Percentiles rank a stretch among this genome's conserved stretches.
phyloP scores from a whole-genome alignment of 2,113 vertebrate species.

The Alethe castanea region DNA sequence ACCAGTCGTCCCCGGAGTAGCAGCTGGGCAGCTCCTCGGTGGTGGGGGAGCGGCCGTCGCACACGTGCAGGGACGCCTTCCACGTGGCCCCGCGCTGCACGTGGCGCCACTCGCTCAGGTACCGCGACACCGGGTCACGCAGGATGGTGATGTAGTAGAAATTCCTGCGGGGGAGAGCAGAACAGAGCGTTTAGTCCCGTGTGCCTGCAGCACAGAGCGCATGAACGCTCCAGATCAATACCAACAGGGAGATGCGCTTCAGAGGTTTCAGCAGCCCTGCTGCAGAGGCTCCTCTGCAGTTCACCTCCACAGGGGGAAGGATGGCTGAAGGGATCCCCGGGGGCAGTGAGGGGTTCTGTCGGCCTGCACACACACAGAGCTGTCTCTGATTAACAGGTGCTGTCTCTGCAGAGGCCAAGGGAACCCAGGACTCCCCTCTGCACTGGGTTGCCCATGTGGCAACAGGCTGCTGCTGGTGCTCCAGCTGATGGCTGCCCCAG shows the following conservation, averaged over 20 bases:
- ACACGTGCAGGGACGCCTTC: constrained; percentile 94
- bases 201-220: background rate
- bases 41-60: constrained; percentile 90
- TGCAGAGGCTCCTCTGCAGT: background rate
- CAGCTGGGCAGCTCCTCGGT: constrained; percentile 92
- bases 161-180: constrained; percentile 76
- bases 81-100: constrained; percentile 95
- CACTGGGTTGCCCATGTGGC: background rate
- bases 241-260: background rate
- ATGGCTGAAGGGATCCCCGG: accelerated
- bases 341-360: background rate
- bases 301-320: background rate
- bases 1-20: constrained; percentile 95
- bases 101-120: constrained; percentile 95
- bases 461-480: background rate
- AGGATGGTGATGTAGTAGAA: constrained; percentile 98
- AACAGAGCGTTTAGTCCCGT: background rate
- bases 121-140: constrained; percentile 92
- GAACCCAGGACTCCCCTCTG: background rate
- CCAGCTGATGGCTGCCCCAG: background rate
- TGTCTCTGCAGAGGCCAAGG: background rate
- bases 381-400: background rate
- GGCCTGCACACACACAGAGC: background rate
- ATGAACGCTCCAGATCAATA: background rate
- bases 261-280: background rate